phyloP scores from a whole-genome alignment of 35 echinoderm and acorn worm genomes.

The Nesometra sesokonis region DNA sequence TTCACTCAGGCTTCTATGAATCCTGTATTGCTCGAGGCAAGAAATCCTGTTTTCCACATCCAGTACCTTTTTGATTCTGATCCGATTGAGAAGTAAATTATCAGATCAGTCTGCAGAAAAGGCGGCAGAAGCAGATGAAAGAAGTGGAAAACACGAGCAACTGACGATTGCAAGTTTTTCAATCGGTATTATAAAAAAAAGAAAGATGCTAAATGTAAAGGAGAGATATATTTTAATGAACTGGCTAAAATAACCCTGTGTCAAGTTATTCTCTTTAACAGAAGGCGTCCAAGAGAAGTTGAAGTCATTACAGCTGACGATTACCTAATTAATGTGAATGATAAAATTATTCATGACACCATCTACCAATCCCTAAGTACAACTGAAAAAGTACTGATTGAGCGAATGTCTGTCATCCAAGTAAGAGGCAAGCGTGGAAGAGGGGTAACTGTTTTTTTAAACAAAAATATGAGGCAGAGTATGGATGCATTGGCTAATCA shows the following conservation, averaged over 20 bases:
- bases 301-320: conserved; percentile 4
- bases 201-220: conserved; percentile 1
- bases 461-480: conserved; percentile 25
- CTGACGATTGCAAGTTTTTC: too few relatives aligned
- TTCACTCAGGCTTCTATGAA: too few relatives aligned
- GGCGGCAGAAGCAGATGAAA: too few relatives aligned
- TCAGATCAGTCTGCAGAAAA: too few relatives aligned
- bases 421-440: conserved; percentile 44
- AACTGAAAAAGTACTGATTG: conserved; percentile 24
- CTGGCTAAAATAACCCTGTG: conserved; percentile 26
- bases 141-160: too few relatives aligned
- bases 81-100: too few relatives aligned
- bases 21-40: too few relatives aligned
- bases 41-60: too few relatives aligned
- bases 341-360: conserved; percentile 33
- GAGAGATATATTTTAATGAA: neutral
- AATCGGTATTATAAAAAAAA: neutral
- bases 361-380: conserved; percentile 17
- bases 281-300: conserved; percentile 39
- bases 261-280: conserved; percentile 36
- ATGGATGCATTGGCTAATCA: conserved; percentile 1
- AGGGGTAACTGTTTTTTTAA: conserved; percentile 44
- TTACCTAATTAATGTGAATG: conserved; percentile 4
- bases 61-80: too few relatives aligned
- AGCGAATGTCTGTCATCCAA: conserved; percentile 19